Evolutionary conservation across 2,888 invertebrate genomes (phyloP).

Genomic region (Hoplodrina ambigua): DNA sequence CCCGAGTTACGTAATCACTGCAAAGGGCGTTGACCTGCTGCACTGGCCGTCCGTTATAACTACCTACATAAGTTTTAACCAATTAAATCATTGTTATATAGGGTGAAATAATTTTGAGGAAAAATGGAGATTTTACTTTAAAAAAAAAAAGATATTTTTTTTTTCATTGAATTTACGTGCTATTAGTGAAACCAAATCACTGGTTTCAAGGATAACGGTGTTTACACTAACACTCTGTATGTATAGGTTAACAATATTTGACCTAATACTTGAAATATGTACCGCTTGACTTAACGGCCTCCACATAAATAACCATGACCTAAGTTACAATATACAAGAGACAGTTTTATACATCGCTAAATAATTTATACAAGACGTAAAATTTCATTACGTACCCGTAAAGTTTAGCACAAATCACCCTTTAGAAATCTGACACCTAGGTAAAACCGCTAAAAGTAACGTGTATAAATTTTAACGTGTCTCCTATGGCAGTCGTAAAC

Average conservation of each 20-base stretch:
- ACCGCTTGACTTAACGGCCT: constrained; percentile 16
- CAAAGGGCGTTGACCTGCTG: too few relatives aligned
- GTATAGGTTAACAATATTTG: neutral
- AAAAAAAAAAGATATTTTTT: too few relatives aligned
- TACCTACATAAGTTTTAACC: too few relatives aligned
- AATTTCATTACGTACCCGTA: constrained; percentile 43
- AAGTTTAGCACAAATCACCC: constrained; percentile 53
- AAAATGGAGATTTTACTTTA: too few relatives aligned
- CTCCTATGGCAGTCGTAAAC: constrained; percentile 48
- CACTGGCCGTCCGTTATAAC: too few relatives aligned
- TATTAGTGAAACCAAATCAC: too few relatives aligned
- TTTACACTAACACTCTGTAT: too few relatives aligned
- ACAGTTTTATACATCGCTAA: constrained; percentile 33
- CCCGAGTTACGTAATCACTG: too few relatives aligned
- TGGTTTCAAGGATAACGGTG: too few relatives aligned
- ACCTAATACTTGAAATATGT: constrained; percentile 12
- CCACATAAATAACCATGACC: constrained; percentile 36
- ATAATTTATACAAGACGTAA: constrained; percentile 42
- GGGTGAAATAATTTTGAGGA: too few relatives aligned
- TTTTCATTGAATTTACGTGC: too few relatives aligned
- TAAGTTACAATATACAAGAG: constrained; percentile 28
- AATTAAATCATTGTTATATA: too few relatives aligned
- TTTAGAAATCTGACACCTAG: constrained; percentile 56
- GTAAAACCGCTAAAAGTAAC: constrained; percentile 45
- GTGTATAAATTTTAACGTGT: constrained; percentile 47